These are phyloP conservation scores for Panopea generosa DNA, from an alignment of 2,888 invertebrate genomes.

Conservation along the genomic window DNA sequence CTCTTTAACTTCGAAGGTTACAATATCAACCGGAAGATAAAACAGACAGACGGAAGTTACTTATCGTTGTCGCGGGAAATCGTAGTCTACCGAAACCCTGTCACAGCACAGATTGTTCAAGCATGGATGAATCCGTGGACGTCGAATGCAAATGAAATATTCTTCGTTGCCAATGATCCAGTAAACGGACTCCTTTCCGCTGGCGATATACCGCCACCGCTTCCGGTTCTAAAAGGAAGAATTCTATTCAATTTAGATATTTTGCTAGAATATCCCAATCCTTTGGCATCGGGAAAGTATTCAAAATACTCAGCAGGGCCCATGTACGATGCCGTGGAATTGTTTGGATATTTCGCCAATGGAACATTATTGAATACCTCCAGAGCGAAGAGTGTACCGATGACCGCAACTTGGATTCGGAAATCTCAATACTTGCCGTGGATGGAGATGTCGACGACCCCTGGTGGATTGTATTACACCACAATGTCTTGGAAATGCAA, in stretches of 20 bases:
- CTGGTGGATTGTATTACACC: conserved; percentile 59
- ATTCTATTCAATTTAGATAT: conserved; percentile 55
- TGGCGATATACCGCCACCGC: conserved; percentile 27
- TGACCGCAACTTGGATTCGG: conserved; percentile 60
- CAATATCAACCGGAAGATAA: conserved; percentile 61
- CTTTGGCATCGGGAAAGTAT: conserved; percentile 54
- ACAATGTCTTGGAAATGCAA: conserved; percentile 63
- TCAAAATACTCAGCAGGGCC: conserved; percentile 60
- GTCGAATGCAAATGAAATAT: conserved; percentile 60
- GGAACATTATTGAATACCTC: conserved; percentile 28
- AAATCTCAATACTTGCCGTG: conserved; percentile 67
- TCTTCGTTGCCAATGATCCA: conserved; percentile 65
- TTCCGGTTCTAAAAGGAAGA: conserved; percentile 10
- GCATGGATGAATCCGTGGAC: conserved; percentile 62
- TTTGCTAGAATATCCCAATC: conserved; percentile 64
- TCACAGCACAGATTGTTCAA: conserved; percentile 53
- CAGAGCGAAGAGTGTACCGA: conserved; percentile 28
- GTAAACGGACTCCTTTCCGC: conserved; percentile 49
- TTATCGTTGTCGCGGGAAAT: conserved; percentile 64
- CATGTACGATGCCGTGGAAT: conserved; percentile 57
- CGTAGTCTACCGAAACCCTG: conserved; percentile 60
- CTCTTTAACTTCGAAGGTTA: conserved; percentile 68
- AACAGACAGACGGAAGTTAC: conserved; percentile 54
- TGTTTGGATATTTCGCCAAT: conserved; percentile 60
- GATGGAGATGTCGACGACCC: conserved; percentile 63